A percentile compares a stretch with the other conserved stretches of the same genome.
These are phyloP conservation scores for Neosalanx taihuensis DNA, from an alignment of 2,797 vertebrate species.

Conservation along the genomic window DNA sequence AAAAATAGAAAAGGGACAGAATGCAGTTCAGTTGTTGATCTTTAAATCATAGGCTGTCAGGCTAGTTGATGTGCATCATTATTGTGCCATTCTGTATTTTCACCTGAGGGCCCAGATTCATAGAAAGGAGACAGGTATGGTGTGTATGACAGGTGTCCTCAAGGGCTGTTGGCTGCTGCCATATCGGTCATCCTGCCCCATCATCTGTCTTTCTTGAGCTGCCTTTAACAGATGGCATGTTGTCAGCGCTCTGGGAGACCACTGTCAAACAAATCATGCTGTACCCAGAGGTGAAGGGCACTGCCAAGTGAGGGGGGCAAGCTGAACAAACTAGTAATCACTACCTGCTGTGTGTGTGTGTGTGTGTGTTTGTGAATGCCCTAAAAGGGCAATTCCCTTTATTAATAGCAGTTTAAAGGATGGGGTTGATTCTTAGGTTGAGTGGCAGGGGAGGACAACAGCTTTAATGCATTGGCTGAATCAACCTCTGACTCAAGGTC, in stretches of 20 bases:
- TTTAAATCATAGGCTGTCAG: neutral
- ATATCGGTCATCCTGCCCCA: slow-evolving; percentile 24
- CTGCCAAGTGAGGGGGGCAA: slow-evolving; percentile 1
- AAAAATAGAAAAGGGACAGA: neutral
- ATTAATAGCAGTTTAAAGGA: slow-evolving; percentile 8
- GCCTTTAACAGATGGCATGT: slow-evolving; percentile 51
- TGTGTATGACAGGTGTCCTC: neutral
- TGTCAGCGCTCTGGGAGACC: slow-evolving; percentile 49
- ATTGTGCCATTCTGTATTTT: slow-evolving; percentile 40
- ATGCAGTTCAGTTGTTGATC: neutral
- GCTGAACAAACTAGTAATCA: slow-evolving; percentile 25
- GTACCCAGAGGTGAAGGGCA: slow-evolving; percentile 38
- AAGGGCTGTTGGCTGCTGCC: slow-evolving; percentile 27
- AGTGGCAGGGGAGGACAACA: slow-evolving; percentile 51
- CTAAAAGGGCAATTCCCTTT: slow-evolving; percentile 4
- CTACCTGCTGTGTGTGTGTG: slow-evolving; percentile 19
- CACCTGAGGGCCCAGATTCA: slow-evolving; percentile 19
- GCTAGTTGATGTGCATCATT: neutral
- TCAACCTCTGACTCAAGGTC: slow-evolving; percentile 50
- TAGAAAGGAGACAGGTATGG: slow-evolving; percentile 30
- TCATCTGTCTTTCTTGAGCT: slow-evolving; percentile 19
- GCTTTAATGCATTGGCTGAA: slow-evolving; percentile 38
- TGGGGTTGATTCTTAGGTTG: slow-evolving; percentile 36
- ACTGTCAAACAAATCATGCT: slow-evolving; percentile 45
- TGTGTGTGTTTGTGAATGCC: slow-evolving; percentile 7